Evolutionary conservation across 2,888 invertebrate genomes (phyloP).

Genomic region (Drosophila greeni): DNA sequence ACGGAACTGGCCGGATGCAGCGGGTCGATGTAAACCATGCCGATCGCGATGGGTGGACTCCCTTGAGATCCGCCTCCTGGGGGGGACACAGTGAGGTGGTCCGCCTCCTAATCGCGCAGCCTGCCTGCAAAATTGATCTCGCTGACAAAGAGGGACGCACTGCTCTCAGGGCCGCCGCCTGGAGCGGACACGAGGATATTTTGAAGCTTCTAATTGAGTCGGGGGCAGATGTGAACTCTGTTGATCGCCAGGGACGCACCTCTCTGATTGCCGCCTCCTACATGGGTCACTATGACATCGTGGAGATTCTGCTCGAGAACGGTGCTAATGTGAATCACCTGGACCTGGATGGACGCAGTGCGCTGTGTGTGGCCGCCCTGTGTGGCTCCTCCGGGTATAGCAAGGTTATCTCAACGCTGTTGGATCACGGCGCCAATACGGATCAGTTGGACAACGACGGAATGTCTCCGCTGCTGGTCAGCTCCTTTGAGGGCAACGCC

Average conservation of each 20-base stretch:
- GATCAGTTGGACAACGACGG: conserved; percentile 90
- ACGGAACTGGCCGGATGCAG: conserved; percentile 76
- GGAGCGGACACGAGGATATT: conserved; percentile 95
- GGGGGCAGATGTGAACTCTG: conserved; percentile 88
- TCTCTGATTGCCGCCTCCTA: conserved; percentile 96
- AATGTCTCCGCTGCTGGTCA: conserved; percentile 92
- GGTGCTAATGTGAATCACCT: conserved; percentile 91
- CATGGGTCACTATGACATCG: conserved; percentile 97
- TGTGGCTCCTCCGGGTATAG: conserved; percentile 88
- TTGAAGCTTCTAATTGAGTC: conserved; percentile 86
- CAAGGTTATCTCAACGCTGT: conserved; percentile 84
- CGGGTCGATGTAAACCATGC: conserved; percentile 87
- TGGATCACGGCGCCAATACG: conserved; percentile 91
- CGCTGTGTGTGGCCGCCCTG: conserved; percentile 91
- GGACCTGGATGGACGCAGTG: conserved; percentile 92
- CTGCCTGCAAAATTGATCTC: conserved; percentile 89
- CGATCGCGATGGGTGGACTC: conserved; percentile 93
- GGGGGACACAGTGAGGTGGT: conserved; percentile 95
- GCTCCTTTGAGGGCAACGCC: conserved; percentile 94
- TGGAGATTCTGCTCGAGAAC: conserved; percentile 88
- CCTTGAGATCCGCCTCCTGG: conserved; percentile 95
- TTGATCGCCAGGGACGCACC: conserved; percentile 94
- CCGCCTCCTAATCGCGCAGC: conserved; percentile 86
- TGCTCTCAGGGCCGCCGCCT: conserved; percentile 92
- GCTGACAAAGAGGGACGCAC: conserved; percentile 93